These are phyloP conservation scores for Chamaetylas fuelleborni DNA, from an alignment of 2,113 vertebrate genomes.

Conservation along the genomic window DNA sequence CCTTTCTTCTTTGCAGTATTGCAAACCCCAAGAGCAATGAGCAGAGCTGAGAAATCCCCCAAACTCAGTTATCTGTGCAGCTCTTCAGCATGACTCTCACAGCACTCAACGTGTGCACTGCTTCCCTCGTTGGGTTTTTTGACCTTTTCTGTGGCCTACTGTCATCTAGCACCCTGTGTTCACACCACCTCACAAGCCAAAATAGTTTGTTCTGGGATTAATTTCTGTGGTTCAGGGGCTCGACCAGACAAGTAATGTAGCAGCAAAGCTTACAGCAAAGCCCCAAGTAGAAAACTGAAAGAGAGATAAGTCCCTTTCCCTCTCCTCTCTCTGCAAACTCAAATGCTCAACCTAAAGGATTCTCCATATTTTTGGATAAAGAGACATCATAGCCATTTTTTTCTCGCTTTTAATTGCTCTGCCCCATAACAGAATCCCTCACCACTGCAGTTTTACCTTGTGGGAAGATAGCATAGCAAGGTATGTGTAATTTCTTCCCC, in stretches of 20 bases:
- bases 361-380: background rate
- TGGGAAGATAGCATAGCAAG: background rate
- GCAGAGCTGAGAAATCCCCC: conserved; percentile 65
- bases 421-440: background rate
- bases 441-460: background rate
- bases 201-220: conserved; percentile 14
- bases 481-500: background rate
- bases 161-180: background rate
- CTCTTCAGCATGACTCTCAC: conserved; percentile 56
- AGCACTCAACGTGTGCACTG: background rate
- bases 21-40: conserved; percentile 54
- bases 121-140: conserved; percentile 11
- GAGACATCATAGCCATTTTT: background rate
- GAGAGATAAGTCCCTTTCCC: background rate
- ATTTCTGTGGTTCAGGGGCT: conserved; percentile 1
- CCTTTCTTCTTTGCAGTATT: conserved; percentile 21
- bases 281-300: background rate
- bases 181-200: background rate
- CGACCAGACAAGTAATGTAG: background rate
- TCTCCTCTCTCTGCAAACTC: background rate
- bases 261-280: background rate
- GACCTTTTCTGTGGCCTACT: conserved; percentile 39
- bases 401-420: background rate
- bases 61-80: conserved; percentile 18
- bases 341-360: background rate